Evolutionary conservation across 2,113 vertebrate species (phyloP), one percentile per base, ranked within the genome.

Genomic region (Saguinus midas): DNA sequence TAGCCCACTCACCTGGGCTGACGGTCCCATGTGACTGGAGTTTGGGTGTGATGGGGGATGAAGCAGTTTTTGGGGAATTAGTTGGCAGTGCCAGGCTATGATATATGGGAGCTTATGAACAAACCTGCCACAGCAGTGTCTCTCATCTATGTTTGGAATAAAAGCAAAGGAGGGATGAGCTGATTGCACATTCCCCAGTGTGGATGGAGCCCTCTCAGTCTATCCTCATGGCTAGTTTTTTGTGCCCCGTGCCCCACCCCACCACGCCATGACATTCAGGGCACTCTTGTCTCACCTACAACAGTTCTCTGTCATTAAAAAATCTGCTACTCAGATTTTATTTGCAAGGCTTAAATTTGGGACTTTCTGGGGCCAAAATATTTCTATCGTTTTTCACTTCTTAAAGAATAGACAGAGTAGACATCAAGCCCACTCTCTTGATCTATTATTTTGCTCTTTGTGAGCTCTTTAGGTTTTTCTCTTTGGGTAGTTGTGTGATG

Each of bases 241-340:
- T 79, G 20, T 61, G 66, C 6, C 35, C 8, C 21, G 0, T 1
- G n/a, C 18, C 43, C 43, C 43, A 6, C 48, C 2, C 3, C 4
- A 32, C 32, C 1, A 23, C 0, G 35, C 3, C 8, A 3, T 16
- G 37, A 27, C 70, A 86, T 50, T 82, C 37, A 27, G 50, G 43
- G 35, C 32, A 7, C 16, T 29, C 8, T 17, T 27, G 13, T n/a
- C 8, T 85, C 29, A 52, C 14, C 8, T 35, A 17, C 4, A 9
- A 32, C 11, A 50, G 45, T 66, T 87, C 66, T 72, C 48, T 75
- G 23, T 81, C 43, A 27, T 8, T 16, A 17, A n/a, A n/a, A 94
- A 90, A 78, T 18, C n/a, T 66, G 17, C 27, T 66, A 17, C 45
- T 78, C 81, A 73, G 48, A 37, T 91, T 87, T 95, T 76, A 75